These are phyloP conservation scores for Phylloscopus whistleri DNA, from an alignment of 2,113 vertebrate genomes.

Conservation along the genomic window DNA sequence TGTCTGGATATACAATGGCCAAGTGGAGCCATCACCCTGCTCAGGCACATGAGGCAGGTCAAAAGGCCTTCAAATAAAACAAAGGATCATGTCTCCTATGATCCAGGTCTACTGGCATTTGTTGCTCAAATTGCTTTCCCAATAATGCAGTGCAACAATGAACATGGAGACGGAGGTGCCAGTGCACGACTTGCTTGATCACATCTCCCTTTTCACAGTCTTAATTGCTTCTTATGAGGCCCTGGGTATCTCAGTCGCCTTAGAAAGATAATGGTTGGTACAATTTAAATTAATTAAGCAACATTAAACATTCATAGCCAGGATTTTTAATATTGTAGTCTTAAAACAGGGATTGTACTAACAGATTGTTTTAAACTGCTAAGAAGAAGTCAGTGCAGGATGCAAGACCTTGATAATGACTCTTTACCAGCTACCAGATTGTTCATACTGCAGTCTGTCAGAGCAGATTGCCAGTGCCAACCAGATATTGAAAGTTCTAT, in stretches of 20 bases:
- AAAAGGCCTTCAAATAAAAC: background rate
- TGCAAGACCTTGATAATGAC: background rate
- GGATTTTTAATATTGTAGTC: background rate
- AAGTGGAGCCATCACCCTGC: background rate
- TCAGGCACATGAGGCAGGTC: background rate
- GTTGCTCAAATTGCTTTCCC: background rate
- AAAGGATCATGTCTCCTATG: background rate
- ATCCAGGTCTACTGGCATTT: background rate
- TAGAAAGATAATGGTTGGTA: background rate
- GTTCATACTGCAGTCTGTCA: background rate
- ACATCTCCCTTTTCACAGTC: background rate
- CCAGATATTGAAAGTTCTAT: background rate
- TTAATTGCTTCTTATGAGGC: constrained; percentile 17
- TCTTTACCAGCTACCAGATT: background rate
- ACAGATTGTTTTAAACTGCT: background rate
- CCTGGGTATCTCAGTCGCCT: background rate
- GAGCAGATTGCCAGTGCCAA: background rate
- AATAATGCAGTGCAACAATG: background rate
- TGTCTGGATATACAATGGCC: background rate
- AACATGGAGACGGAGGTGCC: background rate
- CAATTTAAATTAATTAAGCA: constrained; percentile 46
- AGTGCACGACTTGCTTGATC: background rate
- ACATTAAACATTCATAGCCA: constrained; percentile 38
- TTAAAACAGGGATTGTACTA: background rate
- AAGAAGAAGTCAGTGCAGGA: background rate